phyloP scores from a whole-genome alignment of 2,888 invertebrate species.

The Drosophila mayaguana region DNA sequence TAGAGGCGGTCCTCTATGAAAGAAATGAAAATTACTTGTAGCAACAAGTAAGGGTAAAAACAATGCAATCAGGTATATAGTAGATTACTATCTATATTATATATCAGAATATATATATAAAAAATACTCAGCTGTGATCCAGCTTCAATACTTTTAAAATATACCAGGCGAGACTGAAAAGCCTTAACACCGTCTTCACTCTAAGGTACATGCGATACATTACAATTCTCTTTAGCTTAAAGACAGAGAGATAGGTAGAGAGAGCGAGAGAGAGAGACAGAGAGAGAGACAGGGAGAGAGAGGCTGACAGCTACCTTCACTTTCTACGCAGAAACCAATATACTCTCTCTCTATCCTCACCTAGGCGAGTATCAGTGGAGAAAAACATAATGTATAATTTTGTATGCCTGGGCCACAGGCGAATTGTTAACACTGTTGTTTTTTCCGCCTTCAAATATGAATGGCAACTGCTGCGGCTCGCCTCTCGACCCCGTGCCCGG shows the following conservation, averaged over 20 bases:
- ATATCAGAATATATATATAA: too few relatives aligned
- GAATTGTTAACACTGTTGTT: conserved; percentile 73
- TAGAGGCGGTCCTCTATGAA: too few relatives aligned
- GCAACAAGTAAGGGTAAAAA: too few relatives aligned
- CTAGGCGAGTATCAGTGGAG: background rate
- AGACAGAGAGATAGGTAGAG: background rate
- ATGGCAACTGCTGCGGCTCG: conserved; percentile 9
- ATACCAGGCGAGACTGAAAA: too few relatives aligned
- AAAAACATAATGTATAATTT: conserved; percentile 63
- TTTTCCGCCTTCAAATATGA: conserved; percentile 37
- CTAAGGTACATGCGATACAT: too few relatives aligned
- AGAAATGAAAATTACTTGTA: too few relatives aligned
- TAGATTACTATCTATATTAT: too few relatives aligned
- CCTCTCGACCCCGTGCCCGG: conserved; percentile 26
- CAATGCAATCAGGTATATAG: too few relatives aligned
- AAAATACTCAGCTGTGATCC: background rate
- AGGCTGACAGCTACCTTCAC: background rate
- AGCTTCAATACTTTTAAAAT: too few relatives aligned
- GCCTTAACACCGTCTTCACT: too few relatives aligned
- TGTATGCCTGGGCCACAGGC: conserved; percentile 50
- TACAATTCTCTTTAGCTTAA: background rate
- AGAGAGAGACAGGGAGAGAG: too few relatives aligned
- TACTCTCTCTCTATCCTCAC: background rate
- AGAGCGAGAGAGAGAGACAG: too few relatives aligned
- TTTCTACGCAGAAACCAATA: background rate